phyloP scores from a whole-genome alignment of 2,797 vertebrate species.

The Remorina albescens region DNA sequence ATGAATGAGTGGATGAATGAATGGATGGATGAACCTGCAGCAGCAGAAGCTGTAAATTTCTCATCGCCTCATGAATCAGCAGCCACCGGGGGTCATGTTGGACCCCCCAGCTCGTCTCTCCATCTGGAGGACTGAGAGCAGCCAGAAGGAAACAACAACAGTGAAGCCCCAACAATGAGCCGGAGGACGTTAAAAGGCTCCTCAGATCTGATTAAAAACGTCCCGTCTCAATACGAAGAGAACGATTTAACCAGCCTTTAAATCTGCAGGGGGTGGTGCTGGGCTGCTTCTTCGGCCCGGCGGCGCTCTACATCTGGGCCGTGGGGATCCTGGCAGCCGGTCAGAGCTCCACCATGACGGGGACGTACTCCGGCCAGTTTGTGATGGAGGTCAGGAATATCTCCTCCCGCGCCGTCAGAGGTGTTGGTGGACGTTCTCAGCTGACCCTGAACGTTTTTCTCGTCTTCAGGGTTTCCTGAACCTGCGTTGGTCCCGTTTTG shows the following conservation, averaged over 20 bases:
- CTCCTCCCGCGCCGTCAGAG: not conserved
- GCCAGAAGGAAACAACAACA: too few relatives aligned
- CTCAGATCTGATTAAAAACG: not conserved
- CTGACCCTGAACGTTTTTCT: too few relatives aligned
- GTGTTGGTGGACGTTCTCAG: too few relatives aligned
- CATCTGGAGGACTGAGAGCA: too few relatives aligned
- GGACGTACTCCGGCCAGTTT: slow-evolving; percentile 95
- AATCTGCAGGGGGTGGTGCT: slow-evolving; percentile 75
- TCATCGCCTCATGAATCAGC: not conserved
- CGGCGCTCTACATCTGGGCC: slow-evolving; percentile 94
- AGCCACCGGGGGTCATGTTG: too few relatives aligned
- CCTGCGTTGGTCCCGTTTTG: slow-evolving; percentile 92
- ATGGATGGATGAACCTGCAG: too few relatives aligned
- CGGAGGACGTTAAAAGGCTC: not conserved
- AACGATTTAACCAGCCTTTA: not conserved
- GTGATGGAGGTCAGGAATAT: slow-evolving; percentile 92
- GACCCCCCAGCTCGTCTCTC: too few relatives aligned
- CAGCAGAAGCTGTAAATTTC: not conserved
- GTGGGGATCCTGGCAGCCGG: slow-evolving; percentile 94
- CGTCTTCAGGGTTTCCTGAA: slow-evolving; percentile 86
- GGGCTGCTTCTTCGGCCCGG: slow-evolving; percentile 93
- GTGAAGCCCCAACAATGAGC: not conserved
- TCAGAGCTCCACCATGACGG: slow-evolving; percentile 96
- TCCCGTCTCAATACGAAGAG: not conserved
- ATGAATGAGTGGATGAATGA: too few relatives aligned